Percentiles rank a stretch among this genome's conserved stretches.
Conservation (phyloP, 2,797 vertebrate species). For the Chelonia mydas region DNA sequence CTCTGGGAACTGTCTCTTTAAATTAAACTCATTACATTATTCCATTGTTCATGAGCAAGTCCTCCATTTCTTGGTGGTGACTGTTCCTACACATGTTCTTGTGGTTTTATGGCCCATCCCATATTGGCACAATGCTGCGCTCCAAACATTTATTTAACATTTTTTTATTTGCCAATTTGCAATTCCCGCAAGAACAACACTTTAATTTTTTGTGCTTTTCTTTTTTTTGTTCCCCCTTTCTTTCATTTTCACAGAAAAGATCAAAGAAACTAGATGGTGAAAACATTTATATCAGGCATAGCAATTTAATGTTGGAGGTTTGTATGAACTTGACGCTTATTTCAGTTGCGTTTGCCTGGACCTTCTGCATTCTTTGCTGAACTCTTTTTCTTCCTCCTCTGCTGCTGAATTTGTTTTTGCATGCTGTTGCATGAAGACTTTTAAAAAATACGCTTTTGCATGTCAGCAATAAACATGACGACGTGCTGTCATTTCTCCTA, state of each 20-base stretch:
- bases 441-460: conserved; percentile 76
- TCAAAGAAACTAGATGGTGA: conserved; percentile 99
- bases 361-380: conserved; percentile 77
- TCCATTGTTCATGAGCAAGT: conserved; percentile 61
- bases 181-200: conserved; percentile 78
- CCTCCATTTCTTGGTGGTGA: conserved; percentile 24
- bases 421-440: conserved; percentile 74
- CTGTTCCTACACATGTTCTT: conserved; percentile 26
- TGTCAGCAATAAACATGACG: conserved; percentile 70
- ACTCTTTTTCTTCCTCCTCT: conserved; percentile 71
- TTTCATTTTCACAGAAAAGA: conserved; percentile 96
- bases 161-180: conserved; percentile 82
- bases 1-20: conserved; percentile 81
- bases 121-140: conserved; percentile 64
- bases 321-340: conserved; percentile 90
- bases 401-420: conserved; percentile 79
- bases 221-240: conserved; percentile 81
- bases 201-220: conserved; percentile 87
- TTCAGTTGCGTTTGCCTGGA: conserved; percentile 82
- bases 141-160: conserved; percentile 67
- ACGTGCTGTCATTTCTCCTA: conserved; percentile 68
- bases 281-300: conserved; percentile 99
- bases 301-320: conserved; percentile 99
- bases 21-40: conserved; percentile 62
- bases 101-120: conserved; percentile 56